A percentile compares a stretch with the other conserved stretches of the same genome.
phyloP scores from a whole-genome alignment of 2,888 invertebrate genomes.

The Ophioninae sp. region DNA sequence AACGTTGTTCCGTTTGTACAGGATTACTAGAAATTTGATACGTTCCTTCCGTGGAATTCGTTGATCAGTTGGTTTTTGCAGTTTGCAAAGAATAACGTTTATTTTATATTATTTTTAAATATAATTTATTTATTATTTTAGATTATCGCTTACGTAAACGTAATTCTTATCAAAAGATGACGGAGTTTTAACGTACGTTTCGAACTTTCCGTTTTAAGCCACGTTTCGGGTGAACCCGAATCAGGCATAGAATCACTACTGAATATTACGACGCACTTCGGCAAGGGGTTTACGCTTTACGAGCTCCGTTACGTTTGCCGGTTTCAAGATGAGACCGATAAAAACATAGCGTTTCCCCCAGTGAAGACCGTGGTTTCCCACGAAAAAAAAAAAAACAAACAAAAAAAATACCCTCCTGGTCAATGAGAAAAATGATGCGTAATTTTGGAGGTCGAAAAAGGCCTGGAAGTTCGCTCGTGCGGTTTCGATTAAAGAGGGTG shows the following conservation, averaged over 20 bases:
- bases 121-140: no score
- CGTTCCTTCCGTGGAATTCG: no score
- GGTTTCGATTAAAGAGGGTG: neutral
- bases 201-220: no score
- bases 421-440: neutral
- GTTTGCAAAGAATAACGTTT: no score
- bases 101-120: no score
- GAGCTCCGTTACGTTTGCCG: neutral
- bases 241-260: neutral
- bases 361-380: neutral
- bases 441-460: neutral
- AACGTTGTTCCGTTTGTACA: no score
- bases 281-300: neutral
- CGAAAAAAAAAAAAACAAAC: neutral
- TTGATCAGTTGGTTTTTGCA: no score
- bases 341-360: neutral
- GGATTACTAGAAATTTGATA: no score
- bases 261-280: neutral
- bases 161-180: no score
- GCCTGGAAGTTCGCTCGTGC: neutral
- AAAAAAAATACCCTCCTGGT: neutral
- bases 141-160: no score
- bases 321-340: no score
- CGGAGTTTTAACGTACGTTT: no score
- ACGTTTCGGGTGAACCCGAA: constrained; percentile 52